Percentiles rank a stretch among this genome's conserved stretches.
Evolutionary conservation across 2,113 vertebrate genomes (phyloP).

Genomic region (Cygnus buccinator): DNA sequence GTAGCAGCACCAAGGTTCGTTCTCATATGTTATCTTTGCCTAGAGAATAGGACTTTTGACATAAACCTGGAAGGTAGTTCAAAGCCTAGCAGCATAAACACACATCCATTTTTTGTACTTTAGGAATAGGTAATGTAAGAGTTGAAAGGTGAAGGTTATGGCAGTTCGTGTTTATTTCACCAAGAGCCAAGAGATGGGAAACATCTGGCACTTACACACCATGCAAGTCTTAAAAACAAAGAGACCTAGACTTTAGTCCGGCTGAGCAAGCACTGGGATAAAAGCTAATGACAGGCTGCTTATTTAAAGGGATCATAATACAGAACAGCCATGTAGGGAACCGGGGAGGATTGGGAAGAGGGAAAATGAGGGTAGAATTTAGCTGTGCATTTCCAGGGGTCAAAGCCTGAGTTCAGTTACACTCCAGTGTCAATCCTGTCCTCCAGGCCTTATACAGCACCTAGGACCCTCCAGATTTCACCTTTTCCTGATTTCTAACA

Average conservation of each 20-base stretch:
- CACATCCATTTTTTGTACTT: slow-evolving; percentile 64
- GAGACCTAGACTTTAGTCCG: slow-evolving; percentile 61
- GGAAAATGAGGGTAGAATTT: slow-evolving; percentile 36
- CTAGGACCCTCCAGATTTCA: neutral
- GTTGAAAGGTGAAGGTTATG: slow-evolving; percentile 76
- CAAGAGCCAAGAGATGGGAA: slow-evolving; percentile 75
- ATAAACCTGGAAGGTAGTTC: slow-evolving; percentile 75
- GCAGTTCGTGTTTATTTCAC: slow-evolving; percentile 77
- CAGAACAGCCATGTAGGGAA: slow-evolving; percentile 67
- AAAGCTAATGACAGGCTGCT: slow-evolving; percentile 76
- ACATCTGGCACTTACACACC: slow-evolving; percentile 76
- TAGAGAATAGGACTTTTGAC: slow-evolving; percentile 56
- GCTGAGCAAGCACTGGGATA: slow-evolving; percentile 77
- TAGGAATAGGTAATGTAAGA: slow-evolving; percentile 74
- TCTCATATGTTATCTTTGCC: slow-evolving; percentile 54
- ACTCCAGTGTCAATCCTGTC: neutral
- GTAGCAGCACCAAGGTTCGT: neutral
- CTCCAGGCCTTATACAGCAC: neutral
- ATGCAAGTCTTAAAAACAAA: slow-evolving; percentile 74
- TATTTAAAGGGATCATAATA: slow-evolving; percentile 78
- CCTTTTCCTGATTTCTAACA: neutral
- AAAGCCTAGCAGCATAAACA: slow-evolving; percentile 69
- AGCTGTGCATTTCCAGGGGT: slow-evolving; percentile 51
- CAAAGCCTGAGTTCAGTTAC: slow-evolving; percentile 21
- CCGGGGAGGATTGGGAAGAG: slow-evolving; percentile 11